Evolutionary conservation across 2,113 vertebrate genomes (phyloP).

Genomic region (Garra rufa): DNA sequence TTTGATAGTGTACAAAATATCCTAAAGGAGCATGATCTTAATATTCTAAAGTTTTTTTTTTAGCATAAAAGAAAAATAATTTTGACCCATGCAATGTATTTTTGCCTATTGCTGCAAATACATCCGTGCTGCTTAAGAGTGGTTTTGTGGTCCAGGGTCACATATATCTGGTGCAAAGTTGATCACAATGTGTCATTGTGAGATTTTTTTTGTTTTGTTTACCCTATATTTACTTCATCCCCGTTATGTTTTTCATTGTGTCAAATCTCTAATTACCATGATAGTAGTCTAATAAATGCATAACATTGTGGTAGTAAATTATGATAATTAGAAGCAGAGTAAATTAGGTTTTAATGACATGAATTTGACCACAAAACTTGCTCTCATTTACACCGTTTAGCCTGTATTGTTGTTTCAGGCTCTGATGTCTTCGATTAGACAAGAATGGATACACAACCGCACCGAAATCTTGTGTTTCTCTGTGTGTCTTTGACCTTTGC

Average conservation of each 20-base stretch:
- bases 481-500: constrained; percentile 26
- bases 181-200: not conserved
- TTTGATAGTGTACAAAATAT: too few relatives aligned
- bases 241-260: too few relatives aligned
- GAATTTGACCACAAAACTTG: not conserved
- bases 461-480: not conserved
- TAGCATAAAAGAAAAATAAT: too few relatives aligned
- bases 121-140: too few relatives aligned
- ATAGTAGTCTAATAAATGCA: not conserved
- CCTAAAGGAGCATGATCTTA: too few relatives aligned
- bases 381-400: not conserved
- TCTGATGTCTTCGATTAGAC: not conserved
- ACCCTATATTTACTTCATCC: not conserved
- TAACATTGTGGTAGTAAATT: not conserved
- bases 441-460: not conserved
- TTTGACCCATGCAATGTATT: too few relatives aligned
- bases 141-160: too few relatives aligned
- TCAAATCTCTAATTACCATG: not conserved
- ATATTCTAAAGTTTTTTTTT: too few relatives aligned
- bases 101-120: too few relatives aligned
- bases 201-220: not conserved
- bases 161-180: not conserved
- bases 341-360: not conserved
- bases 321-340: not conserved
- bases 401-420: not conserved